These are phyloP conservation scores for Loriculus beryllinus DNA, from an alignment of 2,797 vertebrate species.

Conservation along the genomic window DNA sequence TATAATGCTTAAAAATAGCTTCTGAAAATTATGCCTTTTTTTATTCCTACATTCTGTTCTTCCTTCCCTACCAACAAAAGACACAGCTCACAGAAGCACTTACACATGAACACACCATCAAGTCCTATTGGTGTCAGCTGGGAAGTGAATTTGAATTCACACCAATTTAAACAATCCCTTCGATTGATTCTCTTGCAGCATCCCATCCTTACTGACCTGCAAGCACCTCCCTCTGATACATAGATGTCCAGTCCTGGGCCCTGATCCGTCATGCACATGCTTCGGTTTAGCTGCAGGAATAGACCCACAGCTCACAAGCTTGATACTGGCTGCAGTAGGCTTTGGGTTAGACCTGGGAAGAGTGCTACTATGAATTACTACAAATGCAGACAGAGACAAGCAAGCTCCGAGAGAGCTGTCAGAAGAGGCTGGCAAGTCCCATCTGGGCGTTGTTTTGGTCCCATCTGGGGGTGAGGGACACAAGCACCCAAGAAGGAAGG, in stretches of 20 bases:
- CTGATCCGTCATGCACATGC: accelerated
- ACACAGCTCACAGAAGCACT: background rate
- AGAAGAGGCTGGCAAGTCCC: background rate
- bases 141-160: background rate
- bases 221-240: background rate
- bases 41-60: background rate
- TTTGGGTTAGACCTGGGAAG: background rate
- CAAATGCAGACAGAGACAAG: background rate
- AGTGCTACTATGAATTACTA: background rate
- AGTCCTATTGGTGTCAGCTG: background rate
- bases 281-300: background rate
- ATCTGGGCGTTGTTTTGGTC: background rate
- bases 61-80: background rate
- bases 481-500: background rate
- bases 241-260: background rate
- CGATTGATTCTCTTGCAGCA: background rate
- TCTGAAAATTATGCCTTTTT: background rate
- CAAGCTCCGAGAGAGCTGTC: slow-evolving; percentile 16
- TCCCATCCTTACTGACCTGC: background rate
- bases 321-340: background rate
- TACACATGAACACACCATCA: background rate
- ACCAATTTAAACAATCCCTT: background rate
- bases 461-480: background rate
- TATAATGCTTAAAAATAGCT: background rate
- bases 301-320: background rate